These are phyloP conservation scores for Carduelis carduelis DNA, from an alignment of 2,797 vertebrate species.

Conservation along the genomic window DNA sequence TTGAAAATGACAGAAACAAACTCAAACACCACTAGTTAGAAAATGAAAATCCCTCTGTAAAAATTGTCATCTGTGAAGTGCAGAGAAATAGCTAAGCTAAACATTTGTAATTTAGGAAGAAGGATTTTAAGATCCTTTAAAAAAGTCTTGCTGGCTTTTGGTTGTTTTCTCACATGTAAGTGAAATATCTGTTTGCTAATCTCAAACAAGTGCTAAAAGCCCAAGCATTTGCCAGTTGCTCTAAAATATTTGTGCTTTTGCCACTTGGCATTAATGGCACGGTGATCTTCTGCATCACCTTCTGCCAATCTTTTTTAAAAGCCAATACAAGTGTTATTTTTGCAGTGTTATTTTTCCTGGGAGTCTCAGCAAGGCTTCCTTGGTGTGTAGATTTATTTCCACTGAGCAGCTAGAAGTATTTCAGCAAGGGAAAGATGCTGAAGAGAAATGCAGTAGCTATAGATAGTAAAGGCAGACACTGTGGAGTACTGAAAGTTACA, in stretches of 20 bases:
- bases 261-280: neutral
- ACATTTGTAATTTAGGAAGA: constrained; percentile 41
- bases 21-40: neutral
- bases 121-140: neutral
- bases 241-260: neutral
- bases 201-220: neutral
- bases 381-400: constrained; percentile 3
- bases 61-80: neutral
- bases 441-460: neutral
- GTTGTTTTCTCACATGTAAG: neutral
- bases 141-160: neutral
- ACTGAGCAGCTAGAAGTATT: neutral
- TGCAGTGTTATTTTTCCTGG: neutral
- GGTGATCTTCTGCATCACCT: neutral
- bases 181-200: neutral
- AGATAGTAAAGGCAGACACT: constrained; percentile 7
- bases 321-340: neutral
- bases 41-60: neutral
- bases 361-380: neutral
- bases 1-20: neutral
- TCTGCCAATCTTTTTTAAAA: neutral
- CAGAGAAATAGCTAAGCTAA: constrained; percentile 16
- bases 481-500: neutral
- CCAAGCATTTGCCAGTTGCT: neutral
- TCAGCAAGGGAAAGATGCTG: neutral